phyloP scores from a whole-genome alignment of 2,113 vertebrate genomes.

The Ameiurus melas region DNA sequence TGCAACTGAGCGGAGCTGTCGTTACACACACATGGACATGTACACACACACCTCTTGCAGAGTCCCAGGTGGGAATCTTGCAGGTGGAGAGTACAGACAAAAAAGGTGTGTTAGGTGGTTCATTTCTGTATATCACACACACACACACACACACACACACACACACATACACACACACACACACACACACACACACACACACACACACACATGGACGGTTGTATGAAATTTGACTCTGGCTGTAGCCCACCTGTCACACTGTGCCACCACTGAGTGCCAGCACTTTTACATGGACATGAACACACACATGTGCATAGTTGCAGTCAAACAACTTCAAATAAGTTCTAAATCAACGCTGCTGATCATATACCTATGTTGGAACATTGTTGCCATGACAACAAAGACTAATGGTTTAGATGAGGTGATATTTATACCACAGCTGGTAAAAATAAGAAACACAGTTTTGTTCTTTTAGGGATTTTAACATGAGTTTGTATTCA shows the following conservation, averaged over 20 bases:
- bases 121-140: slow-evolving; percentile 74
- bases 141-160: slow-evolving; percentile 57
- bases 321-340: background rate
- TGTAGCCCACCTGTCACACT: slow-evolving; percentile 32
- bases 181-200: slow-evolving; percentile 34
- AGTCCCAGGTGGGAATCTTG: slow-evolving; percentile 49
- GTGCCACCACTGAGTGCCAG: background rate
- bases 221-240: slow-evolving; percentile 31
- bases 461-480: background rate
- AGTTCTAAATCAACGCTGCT: background rate
- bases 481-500: background rate
- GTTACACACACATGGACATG: slow-evolving; percentile 13
- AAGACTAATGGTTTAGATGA: background rate
- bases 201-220: background rate
- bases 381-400: background rate
- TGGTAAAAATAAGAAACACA: background rate
- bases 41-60: slow-evolving; percentile 36
- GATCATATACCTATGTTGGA: background rate
- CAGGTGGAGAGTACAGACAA: slow-evolving; percentile 61
- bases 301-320: background rate
- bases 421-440: background rate
- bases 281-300: background rate
- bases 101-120: slow-evolving; percentile 69
- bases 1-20: slow-evolving; percentile 41
- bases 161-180: slow-evolving; percentile 64